phyloP scores from a whole-genome alignment of 1,140 invertebrate genomes.

The Drosophila chauvacae region DNA sequence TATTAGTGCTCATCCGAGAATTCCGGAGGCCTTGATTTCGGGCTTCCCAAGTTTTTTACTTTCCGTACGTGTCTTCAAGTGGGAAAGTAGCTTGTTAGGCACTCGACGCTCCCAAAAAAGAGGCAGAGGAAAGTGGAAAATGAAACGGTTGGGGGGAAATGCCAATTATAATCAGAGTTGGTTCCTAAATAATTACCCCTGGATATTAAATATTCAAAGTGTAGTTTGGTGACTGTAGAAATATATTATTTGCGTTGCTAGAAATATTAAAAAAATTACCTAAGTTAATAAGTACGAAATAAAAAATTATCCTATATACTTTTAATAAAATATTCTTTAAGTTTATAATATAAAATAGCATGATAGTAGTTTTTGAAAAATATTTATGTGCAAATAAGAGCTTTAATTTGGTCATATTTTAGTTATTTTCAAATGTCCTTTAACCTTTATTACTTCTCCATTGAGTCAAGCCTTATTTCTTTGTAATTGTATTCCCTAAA shows the following conservation, averaged over 20 bases:
- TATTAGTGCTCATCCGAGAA: slow-evolving; percentile 57
- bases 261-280: too few species aligned
- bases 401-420: too few species aligned
- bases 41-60: not conserved
- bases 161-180: not conserved
- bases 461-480: not conserved
- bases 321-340: too few species aligned
- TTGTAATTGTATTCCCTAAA: not conserved
- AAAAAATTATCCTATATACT: too few species aligned
- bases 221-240: not conserved
- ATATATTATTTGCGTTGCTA: too few species aligned
- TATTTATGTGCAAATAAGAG: too few species aligned
- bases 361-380: too few species aligned
- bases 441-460: not conserved
- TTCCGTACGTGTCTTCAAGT: slow-evolving; percentile 61
- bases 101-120: slow-evolving; percentile 56
- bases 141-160: not conserved
- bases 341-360: too few species aligned
- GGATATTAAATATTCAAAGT: too few species aligned
- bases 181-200: not conserved
- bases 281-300: too few species aligned
- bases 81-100: slow-evolving; percentile 80
- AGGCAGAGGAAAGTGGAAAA: not conserved
- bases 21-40: slow-evolving; percentile 12
- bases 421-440: too few species aligned